Evolutionary conservation across 2,888 invertebrate genomes (phyloP), one percentile per base, ranked within the genome.

Genomic region (Chymomyza amoena): DNA sequence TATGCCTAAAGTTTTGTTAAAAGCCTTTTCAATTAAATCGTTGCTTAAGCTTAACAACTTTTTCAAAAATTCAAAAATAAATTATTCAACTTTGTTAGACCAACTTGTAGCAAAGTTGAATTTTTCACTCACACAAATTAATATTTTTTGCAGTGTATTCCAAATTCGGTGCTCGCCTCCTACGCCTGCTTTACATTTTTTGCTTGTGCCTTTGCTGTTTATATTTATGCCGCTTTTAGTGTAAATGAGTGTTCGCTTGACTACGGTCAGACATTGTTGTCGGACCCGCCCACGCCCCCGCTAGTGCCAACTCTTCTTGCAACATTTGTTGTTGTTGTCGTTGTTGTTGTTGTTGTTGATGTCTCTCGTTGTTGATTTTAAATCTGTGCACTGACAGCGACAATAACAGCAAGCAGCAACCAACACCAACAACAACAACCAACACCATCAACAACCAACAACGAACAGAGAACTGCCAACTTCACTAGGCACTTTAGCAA

Each of bases 191-290:
- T 32, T 7, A 32, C 32, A 32, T 45, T 61, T 45, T 72, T 59
- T 72, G 65, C 50, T 68, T 60, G 64, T 63, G 68, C 60, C 62
- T 62, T 64, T 61, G 77, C 62, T 64, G 81, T 71, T 73, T 83
- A 78, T 81, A 82, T 86, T 86, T 82, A 87, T 82, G 75, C 75
- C 71, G 79, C 84, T 87, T 82, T 82, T 81, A 82, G 85, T 72
- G 78, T 61, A 77, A 81, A 81, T 82, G 76, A 72, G 75, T 75
- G 76, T 66, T 69, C 71, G 72, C 66, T 66, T 72, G 64, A 73
- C 73, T 75, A 75, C 69, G 69, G 82, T 71, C 84, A 76, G 79
- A 81, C 79, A 68, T 76, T 82, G 72, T 78, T 70, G 70, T 65
- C 57, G 25, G 28, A 13, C 20, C 15, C 57, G 25, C 18, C 57